phyloP scores from a whole-genome alignment of 2,113 vertebrate species.

The Heloderma charlesbogerti region DNA sequence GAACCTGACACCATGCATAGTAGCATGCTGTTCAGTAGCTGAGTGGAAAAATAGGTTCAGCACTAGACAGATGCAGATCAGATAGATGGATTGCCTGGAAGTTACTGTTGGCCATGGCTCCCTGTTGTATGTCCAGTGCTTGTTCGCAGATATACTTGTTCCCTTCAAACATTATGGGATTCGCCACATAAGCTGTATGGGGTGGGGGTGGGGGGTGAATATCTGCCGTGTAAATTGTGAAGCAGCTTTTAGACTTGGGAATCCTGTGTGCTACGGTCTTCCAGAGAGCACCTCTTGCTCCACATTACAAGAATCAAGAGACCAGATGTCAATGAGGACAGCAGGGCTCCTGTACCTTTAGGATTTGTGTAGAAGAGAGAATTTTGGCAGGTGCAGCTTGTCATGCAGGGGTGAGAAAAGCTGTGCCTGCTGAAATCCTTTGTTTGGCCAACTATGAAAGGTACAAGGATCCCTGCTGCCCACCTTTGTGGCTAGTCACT shows the following conservation, averaged over 20 bases:
- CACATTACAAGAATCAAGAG: background rate
- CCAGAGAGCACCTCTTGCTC: background rate
- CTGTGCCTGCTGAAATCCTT: background rate
- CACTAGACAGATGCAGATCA: background rate
- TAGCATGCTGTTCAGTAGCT: background rate
- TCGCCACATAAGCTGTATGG: background rate
- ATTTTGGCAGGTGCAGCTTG: background rate
- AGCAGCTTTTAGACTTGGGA: background rate
- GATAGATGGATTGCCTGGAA: background rate
- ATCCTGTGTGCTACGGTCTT: no score
- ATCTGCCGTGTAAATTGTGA: background rate
- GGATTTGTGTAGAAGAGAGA: background rate
- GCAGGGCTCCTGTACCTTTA: background rate
- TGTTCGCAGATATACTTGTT: background rate
- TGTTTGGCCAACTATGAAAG: background rate
- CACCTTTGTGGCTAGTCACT: background rate
- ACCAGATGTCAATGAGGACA: background rate
- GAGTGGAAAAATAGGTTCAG: background rate
- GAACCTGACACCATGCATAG: background rate
- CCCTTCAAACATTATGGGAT: background rate
- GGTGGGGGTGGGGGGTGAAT: background rate
- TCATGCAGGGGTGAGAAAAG: no score
- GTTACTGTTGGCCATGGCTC: background rate
- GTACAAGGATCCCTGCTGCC: background rate
- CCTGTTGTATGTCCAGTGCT: background rate